These are phyloP conservation scores for Ranitomeya variabilis DNA, from an alignment of 2,113 vertebrate genomes.

Conservation along the genomic window DNA sequence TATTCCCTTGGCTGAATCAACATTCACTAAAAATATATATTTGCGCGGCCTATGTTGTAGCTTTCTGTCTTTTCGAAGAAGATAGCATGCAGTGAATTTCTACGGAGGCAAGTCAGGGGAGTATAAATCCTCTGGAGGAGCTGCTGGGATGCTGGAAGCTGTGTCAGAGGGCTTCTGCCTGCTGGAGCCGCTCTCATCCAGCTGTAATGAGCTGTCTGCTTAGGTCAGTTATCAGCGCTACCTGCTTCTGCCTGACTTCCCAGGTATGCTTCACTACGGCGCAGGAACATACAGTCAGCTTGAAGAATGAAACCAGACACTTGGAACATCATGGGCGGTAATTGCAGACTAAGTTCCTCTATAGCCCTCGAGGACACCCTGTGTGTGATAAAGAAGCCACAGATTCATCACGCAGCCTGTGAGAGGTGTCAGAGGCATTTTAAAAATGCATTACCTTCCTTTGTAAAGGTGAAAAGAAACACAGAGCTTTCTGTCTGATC, in stretches of 20 bases:
- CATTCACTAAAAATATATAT: not conserved
- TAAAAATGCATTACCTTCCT: conserved; percentile 35
- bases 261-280: conserved; percentile 44
- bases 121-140: conserved; percentile 11
- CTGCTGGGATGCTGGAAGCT: conserved; percentile 28
- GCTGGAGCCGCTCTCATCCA: conserved; percentile 46
- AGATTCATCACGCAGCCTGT: conserved; percentile 26
- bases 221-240: conserved; percentile 46
- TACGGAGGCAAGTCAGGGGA: not conserved
- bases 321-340: conserved; percentile 35
- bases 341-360: conserved; percentile 44
- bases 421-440: conserved; percentile 34
- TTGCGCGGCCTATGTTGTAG: not conserved
- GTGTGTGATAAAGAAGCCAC: conserved; percentile 27
- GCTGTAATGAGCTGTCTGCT: conserved; percentile 52
- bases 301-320: conserved; percentile 53
- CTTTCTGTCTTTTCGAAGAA: not conserved
- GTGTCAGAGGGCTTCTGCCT: conserved; percentile 44
- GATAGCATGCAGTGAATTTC: not conserved
- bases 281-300: conserved; percentile 29
- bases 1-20: not conserved
- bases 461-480: conserved; percentile 10
- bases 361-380: conserved; percentile 28
- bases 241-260: conserved; percentile 53
- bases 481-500: not conserved